Evolutionary conservation across 2,888 invertebrate genomes (phyloP), one percentile per base, ranked within the genome.

Genomic region (Cinara cedri): DNA sequence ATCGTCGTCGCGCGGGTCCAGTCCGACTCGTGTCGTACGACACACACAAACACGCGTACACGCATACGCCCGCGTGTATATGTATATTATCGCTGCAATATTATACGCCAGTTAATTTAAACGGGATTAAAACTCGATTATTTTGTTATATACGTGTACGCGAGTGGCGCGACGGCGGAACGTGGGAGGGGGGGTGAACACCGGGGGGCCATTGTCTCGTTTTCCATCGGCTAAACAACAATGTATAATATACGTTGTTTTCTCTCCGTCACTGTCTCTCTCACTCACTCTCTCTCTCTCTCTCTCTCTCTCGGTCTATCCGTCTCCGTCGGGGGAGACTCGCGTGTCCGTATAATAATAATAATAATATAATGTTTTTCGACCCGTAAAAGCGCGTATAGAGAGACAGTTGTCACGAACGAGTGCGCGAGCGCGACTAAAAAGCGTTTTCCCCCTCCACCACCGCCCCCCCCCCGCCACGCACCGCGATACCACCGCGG

Each of bases 71-170:
- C 54, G 16, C 6, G 19, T 57, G 21, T 14, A 54, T 26, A 55
- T 6, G 34, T 34, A 34, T 34, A 34, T 34, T 34, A 34, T 34
- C 44, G 19, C 19, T 21, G 14, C 11, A 65, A 9, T 71, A 55
- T 71, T 46, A 14, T 55, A 55, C 34, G 34, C 34, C 76, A 76
- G 76, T 78, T 78, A 78, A 78, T 78, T 78, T 78, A 78, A 78
- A 78, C 76, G 76, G 76, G 68, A 68, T 78, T 78, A 78, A 78
- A 78, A 78, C 60, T 60, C 76, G 76, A 78, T 68, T 70, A 60
- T 78, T 70, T 66, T 26, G 68, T n/a, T n/a, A n/a, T 49, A 16
- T 42, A 54, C 54, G 51, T 65, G 42, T 46, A 55, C 16, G 16
- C 10, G 13, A 1, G 46, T n/a, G n/a, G n/a, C n/a, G 60, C 13